Conservation (phyloP, 2,888 invertebrate species). For the Muschampia plurimacula region DNA sequence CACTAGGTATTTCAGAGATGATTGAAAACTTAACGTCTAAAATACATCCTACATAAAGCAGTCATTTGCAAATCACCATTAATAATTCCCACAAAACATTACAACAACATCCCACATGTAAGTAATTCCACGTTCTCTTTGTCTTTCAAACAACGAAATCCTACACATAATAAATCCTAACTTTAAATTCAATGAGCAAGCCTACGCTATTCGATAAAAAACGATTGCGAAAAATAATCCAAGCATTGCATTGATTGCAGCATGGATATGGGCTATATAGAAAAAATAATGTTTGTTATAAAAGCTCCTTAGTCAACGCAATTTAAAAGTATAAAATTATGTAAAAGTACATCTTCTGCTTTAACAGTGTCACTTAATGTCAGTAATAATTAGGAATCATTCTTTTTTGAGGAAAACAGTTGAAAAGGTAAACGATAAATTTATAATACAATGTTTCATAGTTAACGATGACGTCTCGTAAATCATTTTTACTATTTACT, state of each 20-base stretch:
- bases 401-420: background rate
- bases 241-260: background rate
- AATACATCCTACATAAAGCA: conserved; percentile 35
- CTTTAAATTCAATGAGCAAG: conserved; percentile 11
- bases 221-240: conserved; percentile 27
- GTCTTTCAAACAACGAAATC: conserved; percentile 29
- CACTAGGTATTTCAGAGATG: conserved; percentile 7
- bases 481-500: no score
- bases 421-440: background rate
- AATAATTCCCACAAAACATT: conserved; percentile 33
- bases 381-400: background rate
- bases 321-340: background rate
- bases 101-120: conserved; percentile 36
- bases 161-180: conserved; percentile 27
- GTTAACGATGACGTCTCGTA: no score
- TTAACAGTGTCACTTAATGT: background rate
- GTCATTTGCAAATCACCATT: conserved; percentile 33
- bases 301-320: background rate
- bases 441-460: no score
- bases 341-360: background rate
- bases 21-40: conserved; percentile 30
- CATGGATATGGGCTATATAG: background rate
- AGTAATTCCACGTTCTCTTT: conserved; percentile 32
- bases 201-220: conserved; percentile 25
- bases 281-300: background rate